These are phyloP conservation scores for Microplitis manilae DNA, from an alignment of 2,888 invertebrate genomes.

Conservation along the genomic window DNA sequence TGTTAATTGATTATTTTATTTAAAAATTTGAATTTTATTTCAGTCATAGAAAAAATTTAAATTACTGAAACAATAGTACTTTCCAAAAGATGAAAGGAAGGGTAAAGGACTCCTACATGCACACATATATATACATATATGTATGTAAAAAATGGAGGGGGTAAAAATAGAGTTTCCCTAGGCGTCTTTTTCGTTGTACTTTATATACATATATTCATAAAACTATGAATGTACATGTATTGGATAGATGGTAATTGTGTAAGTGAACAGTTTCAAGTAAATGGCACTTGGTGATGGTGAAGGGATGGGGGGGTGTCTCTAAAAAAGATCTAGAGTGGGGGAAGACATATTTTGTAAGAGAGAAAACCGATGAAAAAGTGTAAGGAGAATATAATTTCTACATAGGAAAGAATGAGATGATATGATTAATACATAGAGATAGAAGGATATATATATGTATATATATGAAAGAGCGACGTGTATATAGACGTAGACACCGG, in stretches of 20 bases:
- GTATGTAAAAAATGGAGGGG: conserved; percentile 16
- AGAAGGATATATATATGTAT: background rate
- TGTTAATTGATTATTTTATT: no score
- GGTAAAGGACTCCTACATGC: background rate
- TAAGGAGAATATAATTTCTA: background rate
- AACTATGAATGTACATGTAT: conserved; percentile 9
- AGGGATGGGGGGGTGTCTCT: background rate
- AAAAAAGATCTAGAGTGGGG: background rate
- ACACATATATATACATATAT: background rate
- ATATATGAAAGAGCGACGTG: conserved; percentile 49
- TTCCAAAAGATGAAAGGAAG: conserved; percentile 36
- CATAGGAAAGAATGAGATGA: background rate
- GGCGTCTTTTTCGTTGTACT: conserved; percentile 1
- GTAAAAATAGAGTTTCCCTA: conserved; percentile 46
- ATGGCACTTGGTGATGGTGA: background rate
- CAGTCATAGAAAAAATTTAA: no score
- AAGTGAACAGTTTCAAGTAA: conserved; percentile 4
- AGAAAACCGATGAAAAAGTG: background rate
- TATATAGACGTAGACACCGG: conserved; percentile 25
- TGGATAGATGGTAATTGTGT: conserved; percentile 3
- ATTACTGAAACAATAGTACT: no score
- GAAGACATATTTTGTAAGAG: background rate
- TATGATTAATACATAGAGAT: background rate
- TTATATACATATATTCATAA: conserved; percentile 19
- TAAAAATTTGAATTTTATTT: no score